phyloP scores from a whole-genome alignment of 2,888 invertebrate genomes.

The Archaeoteleia sp. region DNA sequence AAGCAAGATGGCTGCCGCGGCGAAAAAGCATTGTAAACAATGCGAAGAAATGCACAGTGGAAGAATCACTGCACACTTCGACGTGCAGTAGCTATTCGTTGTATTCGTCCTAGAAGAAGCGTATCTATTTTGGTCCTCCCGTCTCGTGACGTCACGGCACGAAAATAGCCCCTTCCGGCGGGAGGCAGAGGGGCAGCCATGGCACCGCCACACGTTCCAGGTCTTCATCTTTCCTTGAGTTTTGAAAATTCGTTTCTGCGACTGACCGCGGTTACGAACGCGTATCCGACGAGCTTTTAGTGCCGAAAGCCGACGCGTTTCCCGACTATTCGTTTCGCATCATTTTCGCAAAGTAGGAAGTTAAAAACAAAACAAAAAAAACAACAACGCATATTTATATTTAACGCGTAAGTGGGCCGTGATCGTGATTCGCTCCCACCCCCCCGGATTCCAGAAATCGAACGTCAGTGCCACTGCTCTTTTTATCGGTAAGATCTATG shows the following conservation, averaged over 20 bases:
- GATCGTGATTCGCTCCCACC: constrained; percentile 57
- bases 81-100: constrained; percentile 57
- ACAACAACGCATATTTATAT: constrained; percentile 32
- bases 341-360: constrained; percentile 38
- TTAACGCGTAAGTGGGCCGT: constrained; percentile 59
- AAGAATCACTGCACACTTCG: not conserved
- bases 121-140: constrained; percentile 70
- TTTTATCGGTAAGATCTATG: constrained; percentile 57
- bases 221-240: constrained; percentile 69
- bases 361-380: constrained; percentile 22
- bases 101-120: constrained; percentile 65
- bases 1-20: too few species aligned
- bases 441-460: constrained; percentile 52
- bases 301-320: not conserved
- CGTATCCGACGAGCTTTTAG: constrained; percentile 9
- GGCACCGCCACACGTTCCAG: constrained; percentile 60
- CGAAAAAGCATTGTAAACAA: too few species aligned
- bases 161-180: constrained; percentile 67
- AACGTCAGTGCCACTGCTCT: constrained; percentile 58
- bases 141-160: constrained; percentile 71
- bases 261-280: constrained; percentile 21
- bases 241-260: constrained; percentile 58
- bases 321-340: constrained; percentile 28
- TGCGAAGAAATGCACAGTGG: too few species aligned
- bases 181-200: constrained; percentile 42